Percentiles rank a stretch among this genome's conserved stretches.
Conservation (phyloP, 2,113 vertebrate genomes). For the Conger conger region DNA sequence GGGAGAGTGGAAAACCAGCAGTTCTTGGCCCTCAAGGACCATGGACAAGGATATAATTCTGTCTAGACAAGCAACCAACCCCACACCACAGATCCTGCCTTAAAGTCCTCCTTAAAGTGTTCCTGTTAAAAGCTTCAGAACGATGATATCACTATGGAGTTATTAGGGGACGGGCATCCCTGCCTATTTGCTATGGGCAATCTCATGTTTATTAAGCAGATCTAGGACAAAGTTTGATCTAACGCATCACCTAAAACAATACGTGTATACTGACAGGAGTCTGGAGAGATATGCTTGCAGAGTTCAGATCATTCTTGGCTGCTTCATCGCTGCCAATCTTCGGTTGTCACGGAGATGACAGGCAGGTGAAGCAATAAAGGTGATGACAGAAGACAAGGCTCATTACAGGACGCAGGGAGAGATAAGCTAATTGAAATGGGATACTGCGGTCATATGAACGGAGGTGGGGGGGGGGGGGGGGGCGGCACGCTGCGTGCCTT, state of each 20-base stretch:
- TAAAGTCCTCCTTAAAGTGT: background rate
- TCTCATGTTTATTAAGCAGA: background rate
- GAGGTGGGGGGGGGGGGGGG: background rate
- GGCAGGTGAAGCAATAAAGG: slow-evolving; percentile 51
- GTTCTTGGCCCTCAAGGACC: too few relatives aligned
- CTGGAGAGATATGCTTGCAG: background rate
- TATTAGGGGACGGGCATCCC: background rate
- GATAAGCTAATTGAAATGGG: slow-evolving; percentile 59
- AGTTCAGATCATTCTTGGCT: background rate
- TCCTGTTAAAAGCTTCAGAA: background rate
- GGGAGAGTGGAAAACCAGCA: too few relatives aligned
- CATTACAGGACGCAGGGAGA: slow-evolving; percentile 42
- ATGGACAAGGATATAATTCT: background rate
- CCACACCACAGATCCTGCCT: too few relatives aligned
- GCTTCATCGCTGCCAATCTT: slow-evolving; percentile 15
- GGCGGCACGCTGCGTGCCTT: slow-evolving; percentile 29
- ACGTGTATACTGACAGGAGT: background rate
- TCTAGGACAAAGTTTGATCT: background rate
- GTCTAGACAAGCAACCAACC: background rate
- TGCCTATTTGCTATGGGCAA: background rate
- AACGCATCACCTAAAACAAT: background rate
- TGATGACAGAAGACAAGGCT: slow-evolving; percentile 51
- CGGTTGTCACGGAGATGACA: slow-evolving; percentile 28
- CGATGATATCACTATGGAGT: background rate
- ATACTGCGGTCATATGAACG: slow-evolving; percentile 38